These are phyloP conservation scores for Cichlasoma orientale DNA, from an alignment of 2,797 vertebrate species.

Conservation along the genomic window DNA sequence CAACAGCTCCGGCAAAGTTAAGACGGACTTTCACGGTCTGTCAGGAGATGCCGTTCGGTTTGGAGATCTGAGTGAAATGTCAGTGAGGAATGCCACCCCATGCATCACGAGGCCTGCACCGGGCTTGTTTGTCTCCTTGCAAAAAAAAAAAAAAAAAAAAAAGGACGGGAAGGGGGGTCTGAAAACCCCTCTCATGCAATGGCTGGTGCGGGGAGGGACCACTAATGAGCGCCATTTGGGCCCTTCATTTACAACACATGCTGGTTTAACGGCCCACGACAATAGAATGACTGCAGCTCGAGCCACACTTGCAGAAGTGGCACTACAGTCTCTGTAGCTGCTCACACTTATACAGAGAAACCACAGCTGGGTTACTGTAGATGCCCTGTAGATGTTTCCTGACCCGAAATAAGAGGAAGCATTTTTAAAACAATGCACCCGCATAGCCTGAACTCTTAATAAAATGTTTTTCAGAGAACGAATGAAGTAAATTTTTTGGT, in stretches of 20 bases:
- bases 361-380: constrained; percentile 27
- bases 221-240: constrained; percentile 77
- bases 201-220: constrained; percentile 55
- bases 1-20: constrained; percentile 17
- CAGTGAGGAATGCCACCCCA: constrained; percentile 36
- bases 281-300: constrained; percentile 64
- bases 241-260: constrained; percentile 72
- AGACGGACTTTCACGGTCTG: constrained; percentile 26
- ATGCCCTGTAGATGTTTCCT: background rate
- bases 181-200: constrained; percentile 48
- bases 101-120: constrained; percentile 34
- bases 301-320: constrained; percentile 41
- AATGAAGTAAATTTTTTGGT: background rate
- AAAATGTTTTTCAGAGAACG: background rate
- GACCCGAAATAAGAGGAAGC: background rate
- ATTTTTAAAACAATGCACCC: background rate
- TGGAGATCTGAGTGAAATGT: constrained; percentile 4
- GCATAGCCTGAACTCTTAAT: background rate
- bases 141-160: constrained; percentile 14
- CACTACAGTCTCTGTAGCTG: constrained; percentile 38
- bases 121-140: constrained; percentile 53
- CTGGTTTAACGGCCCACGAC: constrained; percentile 70
- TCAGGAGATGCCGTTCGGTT: constrained; percentile 25
- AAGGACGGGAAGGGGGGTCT: constrained; percentile 1
- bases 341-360: constrained; percentile 21